Conservation (phyloP, 2,888 invertebrate species). For the Protophormia terraenovae region DNA sequence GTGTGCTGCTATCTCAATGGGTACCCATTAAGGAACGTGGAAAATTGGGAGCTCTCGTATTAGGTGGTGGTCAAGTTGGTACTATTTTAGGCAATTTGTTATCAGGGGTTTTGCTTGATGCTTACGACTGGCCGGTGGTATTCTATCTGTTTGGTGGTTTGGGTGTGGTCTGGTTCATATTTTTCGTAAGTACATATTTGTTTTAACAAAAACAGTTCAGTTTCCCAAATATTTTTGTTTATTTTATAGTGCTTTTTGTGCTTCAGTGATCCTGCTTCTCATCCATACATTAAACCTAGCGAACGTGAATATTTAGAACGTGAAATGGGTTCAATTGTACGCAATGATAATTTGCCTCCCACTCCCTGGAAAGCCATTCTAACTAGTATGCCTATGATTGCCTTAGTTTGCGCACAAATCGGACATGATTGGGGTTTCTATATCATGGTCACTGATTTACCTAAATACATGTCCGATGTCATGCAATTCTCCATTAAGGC, state of each 20-base stretch:
- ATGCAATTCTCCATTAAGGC: constrained; percentile 84
- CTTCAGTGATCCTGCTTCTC: constrained; percentile 87
- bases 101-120: constrained; percentile 87
- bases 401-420: constrained; percentile 88
- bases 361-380: constrained; percentile 89
- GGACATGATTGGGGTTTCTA: constrained; percentile 87
- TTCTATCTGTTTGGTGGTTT: constrained; percentile 91
- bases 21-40: constrained; percentile 90
- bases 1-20: constrained; percentile 91
- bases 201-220: background rate
- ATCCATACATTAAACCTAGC: constrained; percentile 88
- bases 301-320: constrained; percentile 87
- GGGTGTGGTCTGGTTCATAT: constrained; percentile 88
- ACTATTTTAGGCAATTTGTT: constrained; percentile 85
- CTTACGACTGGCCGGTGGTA: constrained; percentile 88
- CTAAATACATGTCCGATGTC: constrained; percentile 85
- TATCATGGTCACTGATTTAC: constrained; percentile 86
- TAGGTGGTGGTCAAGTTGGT: constrained; percentile 88
- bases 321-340: constrained; percentile 84
- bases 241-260: constrained; percentile 83
- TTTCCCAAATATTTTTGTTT: background rate
- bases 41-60: constrained; percentile 89
- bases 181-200: constrained; percentile 83
- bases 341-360: constrained; percentile 83
- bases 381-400: constrained; percentile 87